Percentiles rank a stretch among this genome's conserved stretches.
These are phyloP conservation scores for Catharus bicknelli DNA, from an alignment of 2,113 vertebrate genomes.

Conservation along the genomic window DNA sequence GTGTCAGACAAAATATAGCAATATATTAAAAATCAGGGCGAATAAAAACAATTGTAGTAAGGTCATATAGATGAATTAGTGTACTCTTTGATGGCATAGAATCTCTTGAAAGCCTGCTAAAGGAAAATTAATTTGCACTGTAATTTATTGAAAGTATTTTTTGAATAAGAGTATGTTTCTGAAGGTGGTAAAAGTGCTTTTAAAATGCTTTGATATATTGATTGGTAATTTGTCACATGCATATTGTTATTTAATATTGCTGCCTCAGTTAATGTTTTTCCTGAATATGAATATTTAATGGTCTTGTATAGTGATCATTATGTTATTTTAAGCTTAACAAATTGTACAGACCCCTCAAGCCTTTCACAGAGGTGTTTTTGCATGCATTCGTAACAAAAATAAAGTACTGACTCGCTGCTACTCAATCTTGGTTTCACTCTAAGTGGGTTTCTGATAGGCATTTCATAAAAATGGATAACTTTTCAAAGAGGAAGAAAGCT, in stretches of 20 bases:
- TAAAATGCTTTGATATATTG: constrained; percentile 56
- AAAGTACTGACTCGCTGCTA: background rate
- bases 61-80: constrained; percentile 5
- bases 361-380: background rate
- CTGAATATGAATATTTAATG: constrained; percentile 48
- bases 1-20: background rate
- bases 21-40: background rate
- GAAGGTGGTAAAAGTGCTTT: constrained; percentile 39
- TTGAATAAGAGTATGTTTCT: constrained; percentile 11
- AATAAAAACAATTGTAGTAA: constrained; percentile 16
- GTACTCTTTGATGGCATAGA: background rate
- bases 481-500: background rate
- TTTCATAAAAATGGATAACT: background rate
- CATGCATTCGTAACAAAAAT: background rate
- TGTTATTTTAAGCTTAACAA: constrained; percentile 42
- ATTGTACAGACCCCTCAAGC: constrained; percentile 2
- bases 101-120: constrained; percentile 24
- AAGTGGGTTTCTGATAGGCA: background rate
- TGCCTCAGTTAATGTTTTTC: constrained; percentile 48
- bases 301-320: background rate
- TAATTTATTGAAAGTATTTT: constrained; percentile 29
- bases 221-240: constrained; percentile 51
- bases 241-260: constrained; percentile 56
- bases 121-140: constrained; percentile 25
- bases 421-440: background rate